These are phyloP conservation scores for Thermophis baileyi DNA, from an alignment of 2,113 vertebrate genomes.

Conservation along the genomic window DNA sequence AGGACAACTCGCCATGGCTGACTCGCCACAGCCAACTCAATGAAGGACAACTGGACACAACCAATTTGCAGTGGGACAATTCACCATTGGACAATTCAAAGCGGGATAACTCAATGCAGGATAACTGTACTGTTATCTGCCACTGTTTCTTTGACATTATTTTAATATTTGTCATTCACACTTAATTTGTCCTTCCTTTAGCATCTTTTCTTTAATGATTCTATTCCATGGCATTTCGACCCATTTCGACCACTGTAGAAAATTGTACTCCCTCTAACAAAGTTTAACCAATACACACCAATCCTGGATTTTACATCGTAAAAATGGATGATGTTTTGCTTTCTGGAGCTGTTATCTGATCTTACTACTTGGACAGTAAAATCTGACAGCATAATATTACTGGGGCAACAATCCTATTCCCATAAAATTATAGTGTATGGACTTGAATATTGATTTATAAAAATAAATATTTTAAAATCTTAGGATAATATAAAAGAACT, in stretches of 20 bases:
- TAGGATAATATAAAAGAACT: background rate
- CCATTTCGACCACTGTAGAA: background rate
- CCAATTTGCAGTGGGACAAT: no score
- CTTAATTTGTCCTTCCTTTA: no score
- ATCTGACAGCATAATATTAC: background rate
- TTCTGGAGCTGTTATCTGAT: background rate
- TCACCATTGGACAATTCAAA: no score
- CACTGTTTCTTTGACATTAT: no score
- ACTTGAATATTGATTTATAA: background rate
- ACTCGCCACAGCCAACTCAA: no score
- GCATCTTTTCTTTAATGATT: no score
- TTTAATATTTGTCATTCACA: no score
- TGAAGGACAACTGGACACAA: no score
- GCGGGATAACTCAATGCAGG: no score
- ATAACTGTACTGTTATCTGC: no score
- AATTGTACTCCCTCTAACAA: background rate
- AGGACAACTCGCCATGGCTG: no score
- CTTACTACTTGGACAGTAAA: background rate
- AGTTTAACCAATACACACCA: background rate
- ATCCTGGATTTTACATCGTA: background rate
- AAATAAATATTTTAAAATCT: background rate
- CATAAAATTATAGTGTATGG: background rate
- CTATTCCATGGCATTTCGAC: no score
- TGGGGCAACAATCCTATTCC: background rate
- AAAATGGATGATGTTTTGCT: background rate